Conservation (phyloP, 1,140 invertebrate genomes). For the Coenobita brevimanus region DNA sequence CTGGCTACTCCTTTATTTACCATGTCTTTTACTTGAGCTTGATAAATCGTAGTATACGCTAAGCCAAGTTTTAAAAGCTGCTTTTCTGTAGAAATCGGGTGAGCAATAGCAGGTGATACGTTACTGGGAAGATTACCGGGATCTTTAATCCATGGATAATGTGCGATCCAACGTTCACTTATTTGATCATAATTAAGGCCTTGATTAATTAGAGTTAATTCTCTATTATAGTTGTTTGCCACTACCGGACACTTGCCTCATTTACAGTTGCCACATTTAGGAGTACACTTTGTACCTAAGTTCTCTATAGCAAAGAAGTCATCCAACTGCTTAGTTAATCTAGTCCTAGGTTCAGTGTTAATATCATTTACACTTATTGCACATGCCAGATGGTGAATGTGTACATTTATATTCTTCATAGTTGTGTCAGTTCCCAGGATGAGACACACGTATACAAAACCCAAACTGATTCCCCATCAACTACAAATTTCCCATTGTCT, state of each 20-base stretch:
- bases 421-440: background rate
- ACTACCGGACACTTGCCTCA: slow-evolving; percentile 38
- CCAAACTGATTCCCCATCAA: slow-evolving; percentile 32
- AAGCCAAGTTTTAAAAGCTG: slow-evolving; percentile 13
- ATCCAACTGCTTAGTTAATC: background rate
- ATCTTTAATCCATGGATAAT: slow-evolving; percentile 40
- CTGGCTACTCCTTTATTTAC: slow-evolving; percentile 7
- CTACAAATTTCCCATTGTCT: slow-evolving; percentile 8
- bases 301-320: slow-evolving; percentile 16
- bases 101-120: slow-evolving; percentile 18
- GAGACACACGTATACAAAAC: slow-evolving; percentile 12
- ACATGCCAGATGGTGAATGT: background rate
- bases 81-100: slow-evolving; percentile 15
- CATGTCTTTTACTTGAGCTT: slow-evolving; percentile 16
- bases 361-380: slow-evolving; percentile 10
- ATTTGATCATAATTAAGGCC: background rate
- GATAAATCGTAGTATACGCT: background rate
- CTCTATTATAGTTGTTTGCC: slow-evolving; percentile 25
- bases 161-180: background rate
- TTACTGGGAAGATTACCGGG: slow-evolving; percentile 13
- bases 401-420: background rate
- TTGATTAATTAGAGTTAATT: slow-evolving; percentile 34
- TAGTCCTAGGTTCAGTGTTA: background rate
- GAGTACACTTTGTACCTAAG: background rate
- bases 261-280: slow-evolving; percentile 39